phyloP scores from a whole-genome alignment of 2,113 vertebrate species.

The Panurus biarmicus region DNA sequence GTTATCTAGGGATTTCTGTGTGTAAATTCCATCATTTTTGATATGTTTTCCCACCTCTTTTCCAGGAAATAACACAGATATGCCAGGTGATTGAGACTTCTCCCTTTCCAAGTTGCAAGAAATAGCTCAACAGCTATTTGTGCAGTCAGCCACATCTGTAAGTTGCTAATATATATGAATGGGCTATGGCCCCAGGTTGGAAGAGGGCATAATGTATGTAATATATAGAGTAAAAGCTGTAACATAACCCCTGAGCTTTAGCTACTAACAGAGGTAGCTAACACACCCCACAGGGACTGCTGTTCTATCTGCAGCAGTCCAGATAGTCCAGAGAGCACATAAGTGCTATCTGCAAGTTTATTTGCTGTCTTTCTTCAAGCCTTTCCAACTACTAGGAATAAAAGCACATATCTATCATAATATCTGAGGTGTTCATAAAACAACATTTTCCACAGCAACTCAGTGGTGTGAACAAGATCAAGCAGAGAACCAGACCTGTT shows the following conservation, averaged over 20 bases:
- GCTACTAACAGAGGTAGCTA: not conserved
- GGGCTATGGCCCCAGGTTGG: not conserved
- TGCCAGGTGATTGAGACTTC: not conserved
- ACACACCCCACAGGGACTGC: not conserved
- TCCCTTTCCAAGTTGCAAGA: not conserved
- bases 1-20: not conserved
- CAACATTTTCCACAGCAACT: not conserved
- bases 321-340: no score
- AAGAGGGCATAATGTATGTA: not conserved
- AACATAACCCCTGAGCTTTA: not conserved
- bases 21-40: not conserved
- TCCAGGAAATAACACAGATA: not conserved
- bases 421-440: not conserved
- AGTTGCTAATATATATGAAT: not conserved
- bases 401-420: not conserved
- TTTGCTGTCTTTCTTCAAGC: not conserved
- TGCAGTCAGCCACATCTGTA: rapidly evolving
- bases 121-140: not conserved
- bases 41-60: not conserved
- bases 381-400: not conserved
- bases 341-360: not conserved
- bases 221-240: not conserved
- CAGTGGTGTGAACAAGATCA: not conserved
- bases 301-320: no score
- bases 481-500: not conserved